These are phyloP conservation scores for Xestia ashworthii DNA, from an alignment of 2,888 invertebrate species.

Conservation along the genomic window DNA sequence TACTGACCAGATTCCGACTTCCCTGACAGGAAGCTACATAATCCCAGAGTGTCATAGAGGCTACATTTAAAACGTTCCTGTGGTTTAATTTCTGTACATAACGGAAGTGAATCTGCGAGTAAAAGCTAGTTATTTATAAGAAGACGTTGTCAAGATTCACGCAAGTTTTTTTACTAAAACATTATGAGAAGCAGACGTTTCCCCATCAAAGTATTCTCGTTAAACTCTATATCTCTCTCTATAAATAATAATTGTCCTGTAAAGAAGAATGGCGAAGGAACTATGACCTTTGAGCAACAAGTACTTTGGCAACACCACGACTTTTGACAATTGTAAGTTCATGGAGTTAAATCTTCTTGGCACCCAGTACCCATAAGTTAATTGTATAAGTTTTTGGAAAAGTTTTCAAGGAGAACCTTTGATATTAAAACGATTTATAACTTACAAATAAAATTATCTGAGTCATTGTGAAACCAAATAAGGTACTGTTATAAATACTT, in stretches of 20 bases:
- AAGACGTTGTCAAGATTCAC: not conserved
- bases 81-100: too few relatives aligned
- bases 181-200: not conserved
- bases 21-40: too few relatives aligned
- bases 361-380: not conserved
- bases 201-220: not conserved
- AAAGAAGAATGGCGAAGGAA: not conserved
- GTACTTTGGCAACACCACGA: not conserved
- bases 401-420: not conserved
- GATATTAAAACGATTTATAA: not conserved
- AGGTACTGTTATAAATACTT: constrained; percentile 34
- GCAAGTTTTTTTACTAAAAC: too few relatives aligned
- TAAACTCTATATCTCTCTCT: too few relatives aligned
- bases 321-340: not conserved
- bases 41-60: too few relatives aligned
- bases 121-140: not conserved
- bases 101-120: too few relatives aligned
- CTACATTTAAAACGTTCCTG: too few relatives aligned
- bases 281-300: not conserved
- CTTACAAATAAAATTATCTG: not conserved
- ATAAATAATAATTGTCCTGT: not conserved
- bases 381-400: not conserved
- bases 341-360: not conserved
- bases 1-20: too few relatives aligned
- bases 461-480: constrained; percentile 9